phyloP scores from a whole-genome alignment of 2,888 invertebrate genomes.

The Drosophila paranaensis region DNA sequence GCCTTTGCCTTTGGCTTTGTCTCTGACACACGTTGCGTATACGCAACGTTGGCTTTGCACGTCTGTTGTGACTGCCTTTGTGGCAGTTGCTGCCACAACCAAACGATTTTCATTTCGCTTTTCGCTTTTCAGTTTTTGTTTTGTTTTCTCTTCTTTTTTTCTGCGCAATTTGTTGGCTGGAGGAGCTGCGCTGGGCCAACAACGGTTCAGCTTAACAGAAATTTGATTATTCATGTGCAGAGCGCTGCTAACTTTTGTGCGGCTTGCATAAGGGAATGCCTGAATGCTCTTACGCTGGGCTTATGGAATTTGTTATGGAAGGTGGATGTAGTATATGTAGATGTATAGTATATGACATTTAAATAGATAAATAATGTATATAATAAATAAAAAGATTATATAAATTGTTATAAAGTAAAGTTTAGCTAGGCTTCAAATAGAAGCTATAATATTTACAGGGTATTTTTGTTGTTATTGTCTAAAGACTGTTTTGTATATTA shows the following conservation, averaged over 20 bases:
- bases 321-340: not conserved
- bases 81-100: constrained; percentile 12
- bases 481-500: too few species aligned
- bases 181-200: not conserved
- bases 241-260: not conserved
- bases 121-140: not conserved
- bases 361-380: not conserved
- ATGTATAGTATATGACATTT: not conserved
- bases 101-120: constrained; percentile 8
- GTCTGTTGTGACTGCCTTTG: constrained; percentile 10
- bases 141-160: not conserved
- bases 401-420: too few species aligned
- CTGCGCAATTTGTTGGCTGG: constrained; percentile 42
- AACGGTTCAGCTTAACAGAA: constrained; percentile 25
- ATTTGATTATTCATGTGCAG: constrained; percentile 67
- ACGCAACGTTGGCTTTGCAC: constrained; percentile 44
- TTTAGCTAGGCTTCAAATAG: too few species aligned
- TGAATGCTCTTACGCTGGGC: not conserved
- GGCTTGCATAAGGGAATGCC: too few species aligned
- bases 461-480: too few species aligned
- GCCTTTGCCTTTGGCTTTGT: not conserved
- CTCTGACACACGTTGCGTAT: constrained; percentile 46
- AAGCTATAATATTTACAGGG: too few species aligned
- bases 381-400: too few species aligned
- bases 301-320: not conserved